These are phyloP conservation scores for Knipowitschia caucasica DNA, from an alignment of 2,797 vertebrate genomes.

Conservation along the genomic window DNA sequence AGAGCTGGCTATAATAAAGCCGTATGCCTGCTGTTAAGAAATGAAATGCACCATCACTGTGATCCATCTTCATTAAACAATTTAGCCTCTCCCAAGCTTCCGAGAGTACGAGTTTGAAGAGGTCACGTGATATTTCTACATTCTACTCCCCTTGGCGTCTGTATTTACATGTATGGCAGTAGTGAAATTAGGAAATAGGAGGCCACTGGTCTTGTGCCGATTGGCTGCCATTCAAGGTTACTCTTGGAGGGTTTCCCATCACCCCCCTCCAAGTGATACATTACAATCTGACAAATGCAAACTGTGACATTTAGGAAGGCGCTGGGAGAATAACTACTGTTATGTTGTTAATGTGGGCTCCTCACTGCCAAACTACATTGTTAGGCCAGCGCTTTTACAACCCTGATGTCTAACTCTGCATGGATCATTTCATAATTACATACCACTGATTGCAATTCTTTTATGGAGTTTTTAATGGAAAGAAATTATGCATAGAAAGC, in stretches of 20 bases:
- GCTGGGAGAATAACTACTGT: conserved; percentile 71
- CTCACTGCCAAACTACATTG: conserved; percentile 66
- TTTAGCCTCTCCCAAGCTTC: conserved; percentile 76
- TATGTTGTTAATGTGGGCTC: conserved; percentile 58
- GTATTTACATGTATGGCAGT: conserved; percentile 72
- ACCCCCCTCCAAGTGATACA: conserved; percentile 78
- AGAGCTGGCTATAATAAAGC: conserved; percentile 79
- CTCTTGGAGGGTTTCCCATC: conserved; percentile 77
- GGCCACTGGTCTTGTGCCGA: conserved; percentile 72
- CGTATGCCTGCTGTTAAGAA: conserved; percentile 81
- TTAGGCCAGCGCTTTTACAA: conserved; percentile 52
- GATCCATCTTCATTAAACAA: conserved; percentile 81
- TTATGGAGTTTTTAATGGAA: conserved; percentile 15
- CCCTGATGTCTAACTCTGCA: conserved; percentile 54
- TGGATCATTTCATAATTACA: conserved; percentile 45
- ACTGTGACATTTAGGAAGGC: conserved; percentile 79
- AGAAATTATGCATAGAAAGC: conserved; percentile 4
- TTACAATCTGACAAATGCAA: conserved; percentile 79
- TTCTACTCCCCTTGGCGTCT: conserved; percentile 64
- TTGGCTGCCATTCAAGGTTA: conserved; percentile 79
- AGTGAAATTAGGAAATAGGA: conserved; percentile 46
- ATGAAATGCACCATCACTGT: conserved; percentile 80
- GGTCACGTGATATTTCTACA: conserved; percentile 69
- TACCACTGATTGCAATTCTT: conserved; percentile 14
- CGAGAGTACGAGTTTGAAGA: conserved; percentile 73